Evolutionary conservation across 2,113 vertebrate species (phyloP), one percentile per base, ranked within the genome.

Genomic region (Onychostoma macrolepis): DNA sequence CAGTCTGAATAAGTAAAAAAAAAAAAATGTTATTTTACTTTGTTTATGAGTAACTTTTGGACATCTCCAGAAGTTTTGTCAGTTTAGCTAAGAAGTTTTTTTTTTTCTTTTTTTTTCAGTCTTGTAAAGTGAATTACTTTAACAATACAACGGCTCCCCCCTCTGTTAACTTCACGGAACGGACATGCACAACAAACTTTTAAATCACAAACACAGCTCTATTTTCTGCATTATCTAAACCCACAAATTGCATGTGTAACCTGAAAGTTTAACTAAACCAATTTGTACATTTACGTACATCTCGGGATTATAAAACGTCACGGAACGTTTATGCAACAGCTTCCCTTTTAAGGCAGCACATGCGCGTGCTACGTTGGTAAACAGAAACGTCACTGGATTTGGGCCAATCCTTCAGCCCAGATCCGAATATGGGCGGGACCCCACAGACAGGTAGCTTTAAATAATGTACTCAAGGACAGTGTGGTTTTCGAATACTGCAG

Each of bases 141-240:
- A 45, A 48, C 86, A 87, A 88, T 88, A 86, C 93, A 93, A 94
- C 87, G 87, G 94, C 94, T 71, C 94, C 94, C 92, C 89, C 94
- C 67, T 92, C 92, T 91, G 94, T 91, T 91, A 80, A 71, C 41
- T 88, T 28, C 13, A 26, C 41, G 2, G 69, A 69, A 91, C n/a
- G n/a, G n/a, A n/a, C 88, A 90, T 86, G 67, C 79, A 84, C 15
- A 80, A 74, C 13, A 65, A 33, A 56, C 71, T 19, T 74, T 13
- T 33, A 63, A 17, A 67, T 72, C 69, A 72, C 19, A 72, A 41
- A 24, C 19, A 72, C 21, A 41, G 38, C n/a, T n/a, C n/a, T n/a
- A n/a, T 72, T 24, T 21, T 24, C 1, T 72, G 17, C 21, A 71
- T 24, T 28, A 28, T 6, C 26, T 13, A 65, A 65, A 65, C 11